Conservation (phyloP, 2,797 vertebrate species). For the Discoglossus pictus region DNA sequence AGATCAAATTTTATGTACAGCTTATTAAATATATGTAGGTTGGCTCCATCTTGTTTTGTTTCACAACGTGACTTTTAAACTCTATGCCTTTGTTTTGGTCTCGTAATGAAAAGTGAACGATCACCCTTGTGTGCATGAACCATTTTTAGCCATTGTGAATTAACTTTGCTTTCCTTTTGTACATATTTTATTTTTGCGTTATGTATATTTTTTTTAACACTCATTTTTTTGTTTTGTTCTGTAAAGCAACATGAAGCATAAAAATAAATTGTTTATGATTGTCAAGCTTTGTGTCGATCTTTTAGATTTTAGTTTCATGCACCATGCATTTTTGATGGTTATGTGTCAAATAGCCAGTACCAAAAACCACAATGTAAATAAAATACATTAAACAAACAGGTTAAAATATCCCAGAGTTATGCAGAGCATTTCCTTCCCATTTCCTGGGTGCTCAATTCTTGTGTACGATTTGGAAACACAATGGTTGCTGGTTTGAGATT, state of each 20-base stretch:
- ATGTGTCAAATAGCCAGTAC: slow-evolving; percentile 61
- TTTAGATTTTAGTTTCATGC: slow-evolving; percentile 64
- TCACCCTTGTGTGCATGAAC: slow-evolving; percentile 61
- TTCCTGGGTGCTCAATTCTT: no score
- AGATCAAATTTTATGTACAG: slow-evolving; percentile 65
- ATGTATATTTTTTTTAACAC: slow-evolving; percentile 49
- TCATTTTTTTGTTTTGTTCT: slow-evolving; percentile 57
- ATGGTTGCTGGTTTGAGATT: no score
- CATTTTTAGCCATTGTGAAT: slow-evolving; percentile 63
- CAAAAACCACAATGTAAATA: slow-evolving; percentile 35
- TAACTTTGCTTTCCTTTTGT: slow-evolving; percentile 58
- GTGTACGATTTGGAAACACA: no score
- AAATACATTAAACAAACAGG: no score
- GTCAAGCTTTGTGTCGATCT: slow-evolving; percentile 70
- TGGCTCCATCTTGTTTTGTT: slow-evolving; percentile 60
- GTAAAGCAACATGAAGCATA: slow-evolving; percentile 72
- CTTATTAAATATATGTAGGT: slow-evolving; percentile 60
- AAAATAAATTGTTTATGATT: slow-evolving; percentile 73
- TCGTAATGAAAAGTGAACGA: slow-evolving; percentile 66
- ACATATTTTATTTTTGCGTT: slow-evolving; percentile 67
- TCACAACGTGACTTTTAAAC: slow-evolving; percentile 59
- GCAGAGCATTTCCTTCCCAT: no score
- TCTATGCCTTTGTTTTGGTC: slow-evolving; percentile 61
- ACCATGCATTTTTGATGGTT: slow-evolving; percentile 45
- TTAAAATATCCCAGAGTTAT: no score